These are phyloP conservation scores for Hesperia comma DNA, from an alignment of 2,888 invertebrate genomes.

Conservation along the genomic window DNA sequence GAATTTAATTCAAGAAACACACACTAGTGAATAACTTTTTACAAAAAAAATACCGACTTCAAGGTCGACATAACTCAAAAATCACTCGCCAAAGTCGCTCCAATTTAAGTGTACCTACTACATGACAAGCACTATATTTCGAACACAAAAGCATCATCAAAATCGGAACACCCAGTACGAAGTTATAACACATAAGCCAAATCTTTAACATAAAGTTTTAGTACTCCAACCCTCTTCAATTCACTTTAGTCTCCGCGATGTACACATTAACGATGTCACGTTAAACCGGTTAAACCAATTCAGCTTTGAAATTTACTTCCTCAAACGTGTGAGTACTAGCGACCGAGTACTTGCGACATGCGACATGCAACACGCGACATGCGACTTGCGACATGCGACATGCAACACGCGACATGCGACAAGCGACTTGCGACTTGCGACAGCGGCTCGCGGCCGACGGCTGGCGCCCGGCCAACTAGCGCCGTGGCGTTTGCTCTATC, in stretches of 20 bases:
- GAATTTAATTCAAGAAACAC: too few relatives aligned
- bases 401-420: not conserved
- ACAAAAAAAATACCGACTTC: too few relatives aligned
- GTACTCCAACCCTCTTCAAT: too few relatives aligned
- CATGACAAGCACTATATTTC: too few relatives aligned
- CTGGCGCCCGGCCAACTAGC: constrained; percentile 60
- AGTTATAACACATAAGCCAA: too few relatives aligned
- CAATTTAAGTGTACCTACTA: too few relatives aligned
- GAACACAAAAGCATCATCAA: too few relatives aligned
- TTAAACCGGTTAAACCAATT: not conserved
- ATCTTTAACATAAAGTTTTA: too few relatives aligned
- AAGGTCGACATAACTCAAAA: too few relatives aligned
- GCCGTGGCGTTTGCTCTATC: constrained; percentile 26
- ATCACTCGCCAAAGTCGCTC: too few relatives aligned
- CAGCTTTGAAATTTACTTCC: not conserved
- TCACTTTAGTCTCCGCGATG: not conserved
- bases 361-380: not conserved
- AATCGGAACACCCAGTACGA: too few relatives aligned
- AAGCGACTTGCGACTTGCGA: constrained; percentile 49
- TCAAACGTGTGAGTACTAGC: not conserved
- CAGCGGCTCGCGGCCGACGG: constrained; percentile 3
- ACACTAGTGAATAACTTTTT: too few relatives aligned
- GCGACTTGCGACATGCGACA: not conserved
- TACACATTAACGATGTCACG: constrained; percentile 3
- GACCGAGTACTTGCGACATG: constrained; percentile 50